A percentile compares a stretch with the other conserved stretches of the same genome.
These are phyloP conservation scores for Herpetotheres cachinnans DNA, from an alignment of 2,113 vertebrate species.

Conservation along the genomic window DNA sequence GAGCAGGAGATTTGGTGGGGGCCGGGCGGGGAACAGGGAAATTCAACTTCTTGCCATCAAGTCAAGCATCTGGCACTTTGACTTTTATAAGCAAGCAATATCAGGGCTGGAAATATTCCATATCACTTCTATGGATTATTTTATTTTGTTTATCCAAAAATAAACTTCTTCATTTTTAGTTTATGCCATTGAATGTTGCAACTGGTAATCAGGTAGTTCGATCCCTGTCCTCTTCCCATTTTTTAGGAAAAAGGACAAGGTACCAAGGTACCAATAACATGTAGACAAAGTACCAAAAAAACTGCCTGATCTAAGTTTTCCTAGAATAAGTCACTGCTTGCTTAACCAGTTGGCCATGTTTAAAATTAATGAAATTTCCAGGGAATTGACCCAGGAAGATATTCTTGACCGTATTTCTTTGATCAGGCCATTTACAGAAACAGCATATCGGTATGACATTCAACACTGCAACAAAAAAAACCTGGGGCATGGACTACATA, in stretches of 20 bases:
- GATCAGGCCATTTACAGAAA: background rate
- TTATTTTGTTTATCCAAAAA: background rate
- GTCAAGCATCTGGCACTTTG: background rate
- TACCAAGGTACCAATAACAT: background rate
- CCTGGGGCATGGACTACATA: background rate
- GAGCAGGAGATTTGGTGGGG: background rate
- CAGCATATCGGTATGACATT: background rate
- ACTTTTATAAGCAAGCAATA: background rate
- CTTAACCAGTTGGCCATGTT: background rate
- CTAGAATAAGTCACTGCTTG: background rate
- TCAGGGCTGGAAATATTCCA: background rate
- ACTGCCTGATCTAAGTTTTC: background rate
- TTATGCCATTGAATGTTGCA: background rate
- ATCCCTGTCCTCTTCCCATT: background rate
- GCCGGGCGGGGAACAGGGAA: background rate
- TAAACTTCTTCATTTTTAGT: background rate
- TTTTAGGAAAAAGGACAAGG: background rate
- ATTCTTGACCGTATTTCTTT: background rate
- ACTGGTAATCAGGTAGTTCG: rapidly evolving
- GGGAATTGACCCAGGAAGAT: background rate
- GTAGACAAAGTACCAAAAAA: background rate
- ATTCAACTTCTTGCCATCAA: background rate
- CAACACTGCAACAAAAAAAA: background rate
- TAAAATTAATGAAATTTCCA: background rate
- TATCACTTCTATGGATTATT: background rate